These are phyloP conservation scores for Ifrita kowaldi DNA, from an alignment of 2,113 vertebrate genomes.

Conservation along the genomic window DNA sequence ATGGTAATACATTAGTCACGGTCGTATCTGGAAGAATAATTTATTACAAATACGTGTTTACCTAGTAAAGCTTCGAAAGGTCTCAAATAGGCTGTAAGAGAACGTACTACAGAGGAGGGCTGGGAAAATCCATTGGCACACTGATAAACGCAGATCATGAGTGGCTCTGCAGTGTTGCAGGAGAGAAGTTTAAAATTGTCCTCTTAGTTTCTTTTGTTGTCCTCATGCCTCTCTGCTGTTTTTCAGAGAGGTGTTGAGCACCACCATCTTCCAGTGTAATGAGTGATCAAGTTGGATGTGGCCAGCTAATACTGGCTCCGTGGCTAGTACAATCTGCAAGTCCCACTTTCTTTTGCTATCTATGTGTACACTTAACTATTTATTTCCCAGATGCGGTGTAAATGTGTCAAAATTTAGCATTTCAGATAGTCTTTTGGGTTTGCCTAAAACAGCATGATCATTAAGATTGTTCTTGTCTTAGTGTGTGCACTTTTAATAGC, in stretches of 20 bases:
- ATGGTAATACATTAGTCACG: not conserved
- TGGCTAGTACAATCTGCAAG: not conserved
- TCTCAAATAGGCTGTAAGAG: not conserved
- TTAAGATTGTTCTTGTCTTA: not conserved
- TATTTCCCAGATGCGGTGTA: not conserved
- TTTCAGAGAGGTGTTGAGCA: not conserved
- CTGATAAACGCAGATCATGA: not conserved
- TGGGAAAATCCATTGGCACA: not conserved
- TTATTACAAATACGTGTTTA: not conserved
- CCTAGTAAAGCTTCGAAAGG: not conserved
- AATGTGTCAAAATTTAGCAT: not conserved
- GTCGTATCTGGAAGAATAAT: not conserved
- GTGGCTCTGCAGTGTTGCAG: not conserved
- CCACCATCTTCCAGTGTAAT: not conserved
- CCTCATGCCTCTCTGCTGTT: not conserved
- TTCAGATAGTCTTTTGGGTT: not conserved
- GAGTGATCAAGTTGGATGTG: not conserved
- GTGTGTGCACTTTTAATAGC: not conserved
- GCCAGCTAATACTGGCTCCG: not conserved
- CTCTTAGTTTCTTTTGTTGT: not conserved
- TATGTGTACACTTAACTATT: fast-evolving
- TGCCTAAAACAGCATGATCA: not conserved
- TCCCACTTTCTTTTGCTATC: not conserved
- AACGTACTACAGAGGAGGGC: not conserved
- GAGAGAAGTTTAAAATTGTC: not conserved